phyloP scores from a whole-genome alignment of 2,888 invertebrate species.

The Acleris literana region DNA sequence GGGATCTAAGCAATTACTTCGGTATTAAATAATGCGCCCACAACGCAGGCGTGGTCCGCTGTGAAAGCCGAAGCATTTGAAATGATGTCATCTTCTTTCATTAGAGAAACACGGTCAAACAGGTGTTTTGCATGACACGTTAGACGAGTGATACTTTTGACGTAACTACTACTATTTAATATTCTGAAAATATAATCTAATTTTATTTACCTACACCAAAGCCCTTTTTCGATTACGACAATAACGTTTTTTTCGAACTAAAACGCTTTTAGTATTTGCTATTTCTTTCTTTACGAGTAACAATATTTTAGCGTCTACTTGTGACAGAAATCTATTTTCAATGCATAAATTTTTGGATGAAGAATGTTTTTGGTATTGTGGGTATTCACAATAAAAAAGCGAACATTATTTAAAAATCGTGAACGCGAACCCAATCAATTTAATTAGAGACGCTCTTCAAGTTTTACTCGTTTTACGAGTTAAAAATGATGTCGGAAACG shows the following conservation, averaged over 20 bases:
- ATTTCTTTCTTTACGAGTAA: too few species aligned
- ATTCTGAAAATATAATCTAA: too few species aligned
- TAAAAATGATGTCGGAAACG: conserved; percentile 21
- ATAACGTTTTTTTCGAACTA: too few species aligned
- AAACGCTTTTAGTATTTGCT: too few species aligned
- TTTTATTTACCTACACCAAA: too few species aligned
- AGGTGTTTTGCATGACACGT: conserved; percentile 36
- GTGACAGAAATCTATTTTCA: too few species aligned
- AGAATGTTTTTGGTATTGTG: too few species aligned
- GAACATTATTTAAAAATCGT: conserved; percentile 21
- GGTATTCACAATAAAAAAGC: conserved; percentile 3
- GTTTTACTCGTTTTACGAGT: conserved; percentile 28
- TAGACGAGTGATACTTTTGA: conserved; percentile 13
- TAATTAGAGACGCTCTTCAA: conserved; percentile 31
- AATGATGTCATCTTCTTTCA: conserved; percentile 56
- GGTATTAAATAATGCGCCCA: conserved; percentile 63
- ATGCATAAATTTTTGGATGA: too few species aligned
- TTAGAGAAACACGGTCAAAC: conserved; percentile 41
- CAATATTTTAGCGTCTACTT: too few species aligned
- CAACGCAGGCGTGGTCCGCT: conserved; percentile 53
- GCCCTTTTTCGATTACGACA: too few species aligned
- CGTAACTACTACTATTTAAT: too few species aligned
- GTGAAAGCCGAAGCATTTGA: conserved; percentile 57
- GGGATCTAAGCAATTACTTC: conserved; percentile 73
- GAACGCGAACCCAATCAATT: conserved; percentile 29